Evolutionary conservation across 1,140 invertebrate species (phyloP), one percentile per base, ranked within the genome.

Genomic region (Zaprionus inermis): DNA sequence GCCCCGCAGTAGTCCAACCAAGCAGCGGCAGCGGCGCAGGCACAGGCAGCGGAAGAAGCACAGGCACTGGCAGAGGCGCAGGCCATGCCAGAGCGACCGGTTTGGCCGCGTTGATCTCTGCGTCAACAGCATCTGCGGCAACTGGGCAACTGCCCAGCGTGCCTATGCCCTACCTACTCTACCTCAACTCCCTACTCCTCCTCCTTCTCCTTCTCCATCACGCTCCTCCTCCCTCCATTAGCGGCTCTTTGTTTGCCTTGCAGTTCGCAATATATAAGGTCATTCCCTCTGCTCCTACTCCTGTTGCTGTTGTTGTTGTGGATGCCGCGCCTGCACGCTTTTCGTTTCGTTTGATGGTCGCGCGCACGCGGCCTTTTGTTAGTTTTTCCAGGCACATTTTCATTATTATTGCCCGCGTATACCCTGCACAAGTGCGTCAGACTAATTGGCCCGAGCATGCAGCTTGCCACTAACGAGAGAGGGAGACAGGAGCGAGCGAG

Each of bases 231-330:
- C 49, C 51, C 52, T 60, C 83, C 80, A 86, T 86, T 86, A 88
- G 83, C 83, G 79, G 76, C 79, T 85, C 79, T 86, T 86, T 86
- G 83, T 86, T 86, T 86, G 83, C 78, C 66, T 86, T 86, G 83
- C 83, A 86, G 84, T 73, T 73, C 89, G 84, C 84, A 89, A 89
- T 89, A 57, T 28, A 89, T 89, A 89, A 89, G 84, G 84, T 89
- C 84, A 89, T 89, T 89, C 85, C 85, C 84, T 84, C 78, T 83
- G 82, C 82, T 88, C 79, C 86, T 61, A 38, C 56, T 61, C 72
- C 58, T 77, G 79, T 41, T 67, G 61, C 11, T 49, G 57, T 51
- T 72, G 72, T 46, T 67, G 66, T 46, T 58, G 70, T 64, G 68
- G 77, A 49, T 55, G 77, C 55, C 67, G 79, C 79, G 72, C 72